These are phyloP conservation scores for Sebastes hubbsi DNA, from an alignment of 2,797 vertebrate species.

Conservation along the genomic window DNA sequence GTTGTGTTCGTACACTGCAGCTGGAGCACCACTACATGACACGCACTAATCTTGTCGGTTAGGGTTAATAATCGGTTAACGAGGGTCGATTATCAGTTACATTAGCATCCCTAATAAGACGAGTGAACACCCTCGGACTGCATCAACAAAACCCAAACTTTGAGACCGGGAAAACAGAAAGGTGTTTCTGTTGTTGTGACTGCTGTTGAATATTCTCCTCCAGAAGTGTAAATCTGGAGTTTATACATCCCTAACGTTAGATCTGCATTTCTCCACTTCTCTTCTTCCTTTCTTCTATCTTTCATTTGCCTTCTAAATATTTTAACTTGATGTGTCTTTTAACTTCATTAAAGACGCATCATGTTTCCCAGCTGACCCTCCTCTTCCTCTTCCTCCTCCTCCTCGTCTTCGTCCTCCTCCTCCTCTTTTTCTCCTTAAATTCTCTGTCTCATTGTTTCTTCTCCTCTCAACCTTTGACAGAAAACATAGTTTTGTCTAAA, in stretches of 20 bases:
- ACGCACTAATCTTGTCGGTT: too few relatives aligned
- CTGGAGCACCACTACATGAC: accelerated
- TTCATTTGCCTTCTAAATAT: not conserved
- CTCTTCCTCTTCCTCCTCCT: not conserved
- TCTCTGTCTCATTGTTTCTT: not conserved
- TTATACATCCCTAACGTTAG: not conserved
- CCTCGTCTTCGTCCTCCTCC: not conserved
- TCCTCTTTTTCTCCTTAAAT: not conserved
- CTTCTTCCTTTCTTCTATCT: not conserved
- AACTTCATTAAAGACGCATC: not conserved
- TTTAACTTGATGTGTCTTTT: not conserved
- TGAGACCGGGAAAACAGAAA: not conserved
- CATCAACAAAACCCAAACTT: not conserved
- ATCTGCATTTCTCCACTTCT: not conserved
- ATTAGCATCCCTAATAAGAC: not conserved
- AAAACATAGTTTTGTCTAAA: not conserved
- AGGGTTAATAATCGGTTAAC: too few relatives aligned
- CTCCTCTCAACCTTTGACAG: not conserved
- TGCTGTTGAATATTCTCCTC: not conserved
- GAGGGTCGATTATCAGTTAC: too few relatives aligned
- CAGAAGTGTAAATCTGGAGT: not conserved
- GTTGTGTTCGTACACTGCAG: accelerated
- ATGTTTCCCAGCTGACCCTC: too few relatives aligned
- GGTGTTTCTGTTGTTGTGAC: not conserved
- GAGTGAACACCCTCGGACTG: not conserved